phyloP scores from a whole-genome alignment of 1,140 invertebrate species.

The Trypoxylus dichotomus region DNA sequence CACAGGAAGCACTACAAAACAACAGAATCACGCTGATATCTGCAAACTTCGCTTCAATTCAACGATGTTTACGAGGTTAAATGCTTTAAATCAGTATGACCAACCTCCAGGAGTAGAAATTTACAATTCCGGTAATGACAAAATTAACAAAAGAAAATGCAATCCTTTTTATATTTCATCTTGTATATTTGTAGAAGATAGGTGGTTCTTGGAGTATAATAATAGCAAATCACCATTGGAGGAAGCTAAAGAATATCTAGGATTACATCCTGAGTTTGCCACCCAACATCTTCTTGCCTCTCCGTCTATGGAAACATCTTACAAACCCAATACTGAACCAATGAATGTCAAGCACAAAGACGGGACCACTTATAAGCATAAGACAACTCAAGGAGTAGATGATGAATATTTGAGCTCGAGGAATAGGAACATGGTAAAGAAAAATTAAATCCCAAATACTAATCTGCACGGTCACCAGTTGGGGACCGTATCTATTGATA shows the following conservation, averaged over 20 bases:
- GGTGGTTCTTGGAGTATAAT: constrained; percentile 55
- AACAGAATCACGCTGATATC: constrained; percentile 68
- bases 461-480: no score
- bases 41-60: constrained; percentile 75
- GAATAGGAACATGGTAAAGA: neutral
- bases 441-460: no score
- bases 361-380: constrained; percentile 35
- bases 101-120: constrained; percentile 68
- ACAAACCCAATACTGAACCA: neutral
- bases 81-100: constrained; percentile 70
- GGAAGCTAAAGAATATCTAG: constrained; percentile 52
- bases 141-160: neutral
- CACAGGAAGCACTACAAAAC: constrained; percentile 63
- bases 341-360: constrained; percentile 27
- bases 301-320: neutral
- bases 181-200: constrained; percentile 51
- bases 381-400: constrained; percentile 32
- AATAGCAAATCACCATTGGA: constrained; percentile 53
- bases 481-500: no score
- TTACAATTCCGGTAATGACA: constrained; percentile 65
- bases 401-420: constrained; percentile 11
- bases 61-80: constrained; percentile 65
- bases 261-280: constrained; percentile 40
- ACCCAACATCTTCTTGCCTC: neutral
- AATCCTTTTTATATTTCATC: neutral